These are phyloP conservation scores for Picathartes gymnocephalus DNA, from an alignment of 2,113 vertebrate genomes.

Conservation along the genomic window DNA sequence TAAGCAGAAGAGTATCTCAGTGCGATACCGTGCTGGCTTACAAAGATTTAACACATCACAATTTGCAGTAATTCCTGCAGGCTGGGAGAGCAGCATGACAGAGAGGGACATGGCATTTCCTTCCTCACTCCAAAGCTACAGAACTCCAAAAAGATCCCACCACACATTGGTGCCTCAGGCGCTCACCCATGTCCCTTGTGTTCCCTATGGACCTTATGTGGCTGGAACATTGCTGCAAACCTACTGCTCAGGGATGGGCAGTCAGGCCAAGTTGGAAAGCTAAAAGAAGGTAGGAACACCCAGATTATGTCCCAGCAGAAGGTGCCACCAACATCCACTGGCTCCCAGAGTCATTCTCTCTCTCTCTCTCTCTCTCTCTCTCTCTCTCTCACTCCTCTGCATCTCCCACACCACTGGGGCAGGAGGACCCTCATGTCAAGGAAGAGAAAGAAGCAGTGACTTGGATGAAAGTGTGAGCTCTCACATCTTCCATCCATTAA, in stretches of 20 bases:
- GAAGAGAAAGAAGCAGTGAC: not conserved
- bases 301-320: not conserved
- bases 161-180: not conserved
- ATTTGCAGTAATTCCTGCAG: not conserved
- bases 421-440: not conserved
- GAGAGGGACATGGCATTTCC: not conserved
- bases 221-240: not conserved
- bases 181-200: too few species aligned
- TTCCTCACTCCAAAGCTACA: not conserved
- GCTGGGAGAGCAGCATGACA: not conserved
- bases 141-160: not conserved
- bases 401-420: not conserved
- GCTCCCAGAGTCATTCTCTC: not conserved
- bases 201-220: not conserved
- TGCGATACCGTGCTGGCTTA: accelerated
- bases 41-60: not conserved
- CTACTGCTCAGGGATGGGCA: not conserved
- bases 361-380: too few species aligned
- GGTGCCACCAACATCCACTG: not conserved
- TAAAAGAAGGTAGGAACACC: not conserved
- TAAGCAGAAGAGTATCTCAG: not conserved
- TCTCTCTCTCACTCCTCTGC: not conserved
- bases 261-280: not conserved
- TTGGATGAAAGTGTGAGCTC: not conserved
- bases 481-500: conserved; percentile 37